A percentile compares a stretch with the other conserved stretches of the same genome.
Evolutionary conservation across 2,888 invertebrate species (phyloP).

Genomic region (Parnassius apollo): DNA sequence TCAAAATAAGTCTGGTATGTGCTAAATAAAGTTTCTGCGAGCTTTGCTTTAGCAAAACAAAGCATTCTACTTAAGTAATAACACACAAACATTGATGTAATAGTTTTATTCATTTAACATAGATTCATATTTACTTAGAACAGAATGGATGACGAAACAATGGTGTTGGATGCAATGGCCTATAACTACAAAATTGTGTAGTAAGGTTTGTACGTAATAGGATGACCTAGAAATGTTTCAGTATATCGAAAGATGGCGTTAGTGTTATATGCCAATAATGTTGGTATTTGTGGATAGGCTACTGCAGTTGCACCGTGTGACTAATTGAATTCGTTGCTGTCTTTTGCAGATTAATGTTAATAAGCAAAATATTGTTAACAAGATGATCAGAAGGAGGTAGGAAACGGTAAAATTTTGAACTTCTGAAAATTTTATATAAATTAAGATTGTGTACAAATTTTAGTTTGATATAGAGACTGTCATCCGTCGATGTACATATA

Average conservation of each 20-base stretch:
- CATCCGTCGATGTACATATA: no score
- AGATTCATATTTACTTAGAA: slow-evolving; percentile 6
- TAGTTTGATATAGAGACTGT: no score
- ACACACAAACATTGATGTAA: slow-evolving; percentile 17
- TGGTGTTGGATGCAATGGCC: neutral
- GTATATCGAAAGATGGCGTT: slow-evolving; percentile 3
- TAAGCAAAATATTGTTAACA: no score
- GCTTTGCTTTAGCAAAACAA: no score
- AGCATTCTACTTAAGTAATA: neutral
- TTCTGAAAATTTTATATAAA: no score
- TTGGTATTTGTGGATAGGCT: neutral
- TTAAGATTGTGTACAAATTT: no score
- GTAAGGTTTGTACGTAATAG: slow-evolving; percentile 7
- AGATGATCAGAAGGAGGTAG: no score
- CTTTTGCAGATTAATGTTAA: neutral
- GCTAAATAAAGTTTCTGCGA: no score
- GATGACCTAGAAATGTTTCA: slow-evolving; percentile 3
- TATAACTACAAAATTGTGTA: slow-evolving; percentile 7
- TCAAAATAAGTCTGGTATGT: no score
- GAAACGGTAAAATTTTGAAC: no score
- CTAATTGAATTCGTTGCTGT: slow-evolving; percentile 12
- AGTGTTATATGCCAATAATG: neutral
- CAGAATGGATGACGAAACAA: slow-evolving; percentile 10
- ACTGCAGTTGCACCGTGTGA: neutral
- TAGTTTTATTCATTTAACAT: slow-evolving; percentile 15